Evolutionary conservation across 2,113 vertebrate species (phyloP).

Genomic region (Cyrtonyx montezumae): DNA sequence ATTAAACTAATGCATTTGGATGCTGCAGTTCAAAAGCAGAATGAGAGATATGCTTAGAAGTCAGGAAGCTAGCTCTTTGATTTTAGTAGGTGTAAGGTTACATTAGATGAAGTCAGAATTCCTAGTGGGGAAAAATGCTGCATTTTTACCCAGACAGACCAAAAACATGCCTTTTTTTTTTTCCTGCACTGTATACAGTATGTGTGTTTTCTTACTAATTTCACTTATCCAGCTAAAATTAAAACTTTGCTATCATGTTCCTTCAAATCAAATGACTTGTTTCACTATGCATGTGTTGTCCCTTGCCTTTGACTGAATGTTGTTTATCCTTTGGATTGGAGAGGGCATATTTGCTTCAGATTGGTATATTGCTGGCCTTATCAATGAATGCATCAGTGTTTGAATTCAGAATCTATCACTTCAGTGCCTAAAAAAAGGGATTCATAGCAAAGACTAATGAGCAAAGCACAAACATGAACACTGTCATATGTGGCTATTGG

Average conservation of each 20-base stretch:
- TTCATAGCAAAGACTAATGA: background rate
- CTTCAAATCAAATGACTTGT: background rate
- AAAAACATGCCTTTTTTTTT: background rate
- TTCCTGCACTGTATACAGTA: background rate
- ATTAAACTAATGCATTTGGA: background rate
- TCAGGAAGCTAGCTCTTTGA: background rate
- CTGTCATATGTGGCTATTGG: background rate
- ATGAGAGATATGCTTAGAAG: background rate
- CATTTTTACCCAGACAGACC: background rate
- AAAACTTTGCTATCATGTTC: background rate
- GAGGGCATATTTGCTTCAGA: background rate
- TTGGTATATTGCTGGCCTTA: background rate
- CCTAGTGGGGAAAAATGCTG: background rate
- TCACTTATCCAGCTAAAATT: background rate
- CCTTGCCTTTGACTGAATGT: background rate
- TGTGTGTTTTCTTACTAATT: background rate
- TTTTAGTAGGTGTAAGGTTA: background rate
- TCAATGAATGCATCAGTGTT: background rate
- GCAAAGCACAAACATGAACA: background rate
- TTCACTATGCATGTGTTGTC: background rate
- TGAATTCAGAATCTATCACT: background rate
- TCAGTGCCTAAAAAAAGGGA: background rate
- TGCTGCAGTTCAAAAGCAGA: background rate
- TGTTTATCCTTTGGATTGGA: background rate
- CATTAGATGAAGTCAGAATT: background rate